These are phyloP conservation scores for Isotomurus palustris DNA, from an alignment of 2,888 invertebrate species.

Conservation along the genomic window DNA sequence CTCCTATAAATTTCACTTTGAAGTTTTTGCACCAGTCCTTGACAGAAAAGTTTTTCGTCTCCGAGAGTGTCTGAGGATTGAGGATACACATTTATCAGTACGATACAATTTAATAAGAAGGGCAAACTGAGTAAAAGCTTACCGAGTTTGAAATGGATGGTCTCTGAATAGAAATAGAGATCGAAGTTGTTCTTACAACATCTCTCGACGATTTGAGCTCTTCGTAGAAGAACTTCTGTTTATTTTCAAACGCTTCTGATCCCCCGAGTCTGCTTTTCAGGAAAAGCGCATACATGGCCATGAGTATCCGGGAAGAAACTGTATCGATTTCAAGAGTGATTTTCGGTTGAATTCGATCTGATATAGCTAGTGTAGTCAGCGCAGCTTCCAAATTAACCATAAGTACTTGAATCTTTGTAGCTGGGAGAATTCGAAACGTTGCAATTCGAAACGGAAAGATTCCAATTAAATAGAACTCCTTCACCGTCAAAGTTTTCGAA, in stretches of 20 bases:
- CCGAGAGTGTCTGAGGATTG: slow-evolving; percentile 47
- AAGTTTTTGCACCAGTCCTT: slow-evolving; percentile 54
- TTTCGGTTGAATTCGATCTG: slow-evolving; percentile 37
- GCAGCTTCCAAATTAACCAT: background rate
- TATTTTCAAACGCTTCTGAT: slow-evolving; percentile 54
- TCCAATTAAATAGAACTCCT: slow-evolving; percentile 38
- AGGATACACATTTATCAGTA: slow-evolving; percentile 3
- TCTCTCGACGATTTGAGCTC: slow-evolving; percentile 36
- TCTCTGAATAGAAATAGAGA: slow-evolving; percentile 32
- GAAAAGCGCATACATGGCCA: slow-evolving; percentile 53
- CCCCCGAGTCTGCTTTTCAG: slow-evolving; percentile 53
- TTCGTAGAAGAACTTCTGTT: slow-evolving; percentile 51
- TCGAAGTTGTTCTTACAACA: slow-evolving; percentile 28
- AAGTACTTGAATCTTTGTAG: slow-evolving; percentile 38
- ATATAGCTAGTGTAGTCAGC: slow-evolving; percentile 24
- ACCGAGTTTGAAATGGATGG: slow-evolving; percentile 35
- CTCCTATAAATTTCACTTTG: slow-evolving; percentile 53
- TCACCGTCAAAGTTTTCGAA: slow-evolving; percentile 34
- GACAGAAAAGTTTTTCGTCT: slow-evolving; percentile 51
- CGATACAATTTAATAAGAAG: background rate
- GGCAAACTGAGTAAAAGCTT: background rate
- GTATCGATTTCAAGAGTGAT: slow-evolving; percentile 44
- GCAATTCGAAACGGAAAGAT: slow-evolving; percentile 38
- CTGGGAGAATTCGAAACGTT: slow-evolving; percentile 40
- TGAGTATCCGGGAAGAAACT: slow-evolving; percentile 51